A percentile compares a stretch with the other conserved stretches of the same genome.
These are phyloP conservation scores for Anastrepha ludens DNA, from an alignment of 1,140 invertebrate genomes.

Conservation along the genomic window DNA sequence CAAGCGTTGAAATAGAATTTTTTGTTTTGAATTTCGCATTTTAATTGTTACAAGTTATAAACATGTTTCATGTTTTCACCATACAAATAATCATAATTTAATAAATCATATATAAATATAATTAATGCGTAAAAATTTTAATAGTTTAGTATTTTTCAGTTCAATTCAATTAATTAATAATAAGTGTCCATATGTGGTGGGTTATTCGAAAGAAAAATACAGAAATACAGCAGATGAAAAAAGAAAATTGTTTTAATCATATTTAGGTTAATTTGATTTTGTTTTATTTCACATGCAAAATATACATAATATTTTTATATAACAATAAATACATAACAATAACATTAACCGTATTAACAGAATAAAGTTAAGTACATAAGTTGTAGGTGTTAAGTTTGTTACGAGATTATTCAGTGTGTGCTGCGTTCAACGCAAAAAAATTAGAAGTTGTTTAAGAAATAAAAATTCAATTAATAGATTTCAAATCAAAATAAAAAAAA, in stretches of 20 bases:
- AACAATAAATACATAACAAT: conserved; percentile 31
- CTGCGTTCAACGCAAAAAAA: conserved; percentile 31
- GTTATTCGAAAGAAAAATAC: conserved; percentile 47
- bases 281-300: conserved; percentile 50
- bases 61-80: conserved; percentile 10
- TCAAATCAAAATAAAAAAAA: conserved; percentile 45
- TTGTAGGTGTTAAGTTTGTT: conserved; percentile 16
- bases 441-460: conserved; percentile 48
- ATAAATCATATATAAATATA: conserved; percentile 27
- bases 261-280: conserved; percentile 42
- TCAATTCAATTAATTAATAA: background rate
- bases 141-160: conserved; percentile 2
- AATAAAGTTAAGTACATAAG: conserved; percentile 38
- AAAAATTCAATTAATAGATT: conserved; percentile 42
- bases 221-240: conserved; percentile 48
- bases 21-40: conserved; percentile 16
- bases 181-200: conserved; percentile 34
- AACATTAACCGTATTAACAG: conserved; percentile 19
- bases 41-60: background rate
- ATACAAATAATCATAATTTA: conserved; percentile 31
- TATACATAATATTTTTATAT: conserved; percentile 47
- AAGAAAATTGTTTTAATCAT: conserved; percentile 48
- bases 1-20: background rate
- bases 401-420: background rate
- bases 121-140: background rate